A percentile compares a stretch with the other conserved stretches of the same genome.
phyloP scores from a whole-genome alignment of 2,797 vertebrate genomes.

The Corythornis leucogaster region DNA sequence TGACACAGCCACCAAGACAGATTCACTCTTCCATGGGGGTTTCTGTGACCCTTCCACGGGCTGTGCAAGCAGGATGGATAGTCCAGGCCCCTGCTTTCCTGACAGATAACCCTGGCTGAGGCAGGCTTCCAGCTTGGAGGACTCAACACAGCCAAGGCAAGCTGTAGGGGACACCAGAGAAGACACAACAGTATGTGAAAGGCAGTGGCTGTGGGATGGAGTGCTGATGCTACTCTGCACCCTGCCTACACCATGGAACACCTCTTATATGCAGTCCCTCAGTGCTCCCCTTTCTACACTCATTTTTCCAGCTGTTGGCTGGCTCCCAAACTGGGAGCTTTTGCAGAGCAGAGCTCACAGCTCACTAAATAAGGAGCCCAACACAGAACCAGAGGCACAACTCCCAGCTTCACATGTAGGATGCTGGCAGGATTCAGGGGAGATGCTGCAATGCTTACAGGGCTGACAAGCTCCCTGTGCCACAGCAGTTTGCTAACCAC shows the following conservation, averaged over 20 bases:
- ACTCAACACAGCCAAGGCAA: background rate
- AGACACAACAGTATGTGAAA: rapidly evolving
- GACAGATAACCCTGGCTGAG: background rate
- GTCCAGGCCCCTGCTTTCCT: background rate
- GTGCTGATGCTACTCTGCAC: background rate
- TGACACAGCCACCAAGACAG: background rate
- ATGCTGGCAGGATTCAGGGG: background rate
- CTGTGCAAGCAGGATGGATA: background rate
- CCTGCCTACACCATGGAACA: background rate
- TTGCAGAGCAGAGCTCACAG: background rate
- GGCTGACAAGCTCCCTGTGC: background rate
- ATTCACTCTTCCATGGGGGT: too few species aligned
- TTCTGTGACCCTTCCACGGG: background rate
- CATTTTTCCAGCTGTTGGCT: background rate
- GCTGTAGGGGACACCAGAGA: background rate
- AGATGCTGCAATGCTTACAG: background rate
- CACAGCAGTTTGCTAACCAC: background rate
- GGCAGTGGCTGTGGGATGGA: background rate
- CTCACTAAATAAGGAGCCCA: background rate
- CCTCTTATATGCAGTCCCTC: background rate
- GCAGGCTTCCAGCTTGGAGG: background rate
- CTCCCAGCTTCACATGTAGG: background rate
- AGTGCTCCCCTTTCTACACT: background rate
- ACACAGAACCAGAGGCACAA: background rate
- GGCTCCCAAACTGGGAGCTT: background rate